Evolutionary conservation across 2,888 invertebrate species (phyloP).

Genomic region (Coelogynopora nodosa): DNA sequence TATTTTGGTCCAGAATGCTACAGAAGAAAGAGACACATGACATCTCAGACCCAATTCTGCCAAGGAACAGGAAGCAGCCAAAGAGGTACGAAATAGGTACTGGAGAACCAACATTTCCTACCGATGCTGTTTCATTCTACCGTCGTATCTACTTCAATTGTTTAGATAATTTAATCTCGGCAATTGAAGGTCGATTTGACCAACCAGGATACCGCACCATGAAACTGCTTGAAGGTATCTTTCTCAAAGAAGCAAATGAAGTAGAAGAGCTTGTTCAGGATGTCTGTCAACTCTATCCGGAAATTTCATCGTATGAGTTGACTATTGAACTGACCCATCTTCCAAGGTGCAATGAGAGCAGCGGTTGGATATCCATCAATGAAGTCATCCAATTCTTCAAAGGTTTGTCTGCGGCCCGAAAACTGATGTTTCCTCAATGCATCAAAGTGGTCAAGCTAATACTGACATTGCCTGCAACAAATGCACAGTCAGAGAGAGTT

Average conservation of each 20-base stretch:
- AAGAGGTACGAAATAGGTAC: neutral
- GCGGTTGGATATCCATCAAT: too few species aligned
- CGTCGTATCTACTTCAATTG: neutral
- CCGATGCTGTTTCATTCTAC: neutral
- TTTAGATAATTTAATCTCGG: neutral
- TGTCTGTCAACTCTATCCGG: neutral
- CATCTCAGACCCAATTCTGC: neutral
- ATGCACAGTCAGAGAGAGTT: too few species aligned
- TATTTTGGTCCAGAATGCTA: neutral
- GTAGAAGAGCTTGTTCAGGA: neutral
- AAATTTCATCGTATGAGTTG: neutral
- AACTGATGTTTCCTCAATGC: too few species aligned
- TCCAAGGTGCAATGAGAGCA: neutral
- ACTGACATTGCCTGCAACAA: too few species aligned
- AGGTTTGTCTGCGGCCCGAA: too few species aligned
- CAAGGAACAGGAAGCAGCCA: neutral
- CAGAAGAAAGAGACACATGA: neutral
- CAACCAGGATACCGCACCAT: neutral
- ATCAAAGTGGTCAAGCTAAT: too few species aligned
- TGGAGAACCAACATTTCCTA: neutral
- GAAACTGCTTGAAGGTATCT: neutral
- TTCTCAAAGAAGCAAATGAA: neutral
- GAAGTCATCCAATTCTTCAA: too few species aligned
- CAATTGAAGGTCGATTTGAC: neutral
- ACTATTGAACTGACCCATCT: neutral